Evolutionary conservation across 1,140 invertebrate genomes (phyloP).

Genomic region (Colletes latitarsis): DNA sequence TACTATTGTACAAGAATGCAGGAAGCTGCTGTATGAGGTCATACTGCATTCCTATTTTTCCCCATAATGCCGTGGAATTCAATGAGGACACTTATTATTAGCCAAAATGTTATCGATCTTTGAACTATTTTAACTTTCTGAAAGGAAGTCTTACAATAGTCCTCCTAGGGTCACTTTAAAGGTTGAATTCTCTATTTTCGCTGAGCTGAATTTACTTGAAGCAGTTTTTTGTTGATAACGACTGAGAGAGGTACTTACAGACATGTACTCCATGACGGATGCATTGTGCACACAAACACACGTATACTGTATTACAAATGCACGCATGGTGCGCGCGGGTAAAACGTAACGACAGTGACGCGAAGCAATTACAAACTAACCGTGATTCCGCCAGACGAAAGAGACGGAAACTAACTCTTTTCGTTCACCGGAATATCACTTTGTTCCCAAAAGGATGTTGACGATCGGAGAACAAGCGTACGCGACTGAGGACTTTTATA

Average conservation of each 20-base stretch:
- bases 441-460: conserved; percentile 53
- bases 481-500: conserved; percentile 27
- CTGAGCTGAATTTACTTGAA: too few species aligned
- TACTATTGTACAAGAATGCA: conserved; percentile 19
- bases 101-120: too few species aligned
- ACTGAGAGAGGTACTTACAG: neutral
- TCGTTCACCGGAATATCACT: conserved; percentile 44
- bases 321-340: conserved; percentile 8
- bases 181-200: too few species aligned
- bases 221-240: too few species aligned
- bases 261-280: conserved; percentile 14
- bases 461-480: conserved; percentile 6
- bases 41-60: neutral
- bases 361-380: conserved; percentile 73
- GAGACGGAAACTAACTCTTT: conserved; percentile 28
- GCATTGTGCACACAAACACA: neutral
- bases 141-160: too few species aligned
- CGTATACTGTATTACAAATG: neutral
- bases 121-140: too few species aligned
- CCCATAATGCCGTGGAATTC: neutral
- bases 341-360: conserved; percentile 38
- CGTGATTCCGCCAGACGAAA: conserved; percentile 73
- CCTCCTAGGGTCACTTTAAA: too few species aligned
- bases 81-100: neutral
- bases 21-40: conserved; percentile 28